Conservation (phyloP, 2,888 invertebrate species). For the Xiphydria camelus region DNA sequence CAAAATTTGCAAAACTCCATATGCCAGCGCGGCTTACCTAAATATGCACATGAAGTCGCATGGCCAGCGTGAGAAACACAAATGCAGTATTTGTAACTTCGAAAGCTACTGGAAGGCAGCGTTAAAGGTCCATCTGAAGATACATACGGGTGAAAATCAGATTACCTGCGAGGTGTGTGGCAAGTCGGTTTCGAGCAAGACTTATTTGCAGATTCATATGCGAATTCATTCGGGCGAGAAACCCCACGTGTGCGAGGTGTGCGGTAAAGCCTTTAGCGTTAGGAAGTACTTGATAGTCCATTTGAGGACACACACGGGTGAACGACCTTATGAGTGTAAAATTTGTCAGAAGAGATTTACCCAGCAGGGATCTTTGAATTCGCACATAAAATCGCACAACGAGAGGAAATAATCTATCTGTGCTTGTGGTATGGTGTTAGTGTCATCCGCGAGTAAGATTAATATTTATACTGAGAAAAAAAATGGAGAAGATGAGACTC, state of each 20-base stretch:
- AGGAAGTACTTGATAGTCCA: conserved; percentile 46
- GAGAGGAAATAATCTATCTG: conserved; percentile 35
- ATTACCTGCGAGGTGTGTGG: conserved; percentile 55
- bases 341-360: conserved; percentile 52
- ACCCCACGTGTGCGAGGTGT: conserved; percentile 45
- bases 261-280: conserved; percentile 47
- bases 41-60: conserved; percentile 63
- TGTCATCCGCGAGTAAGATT: too few species aligned
- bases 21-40: conserved; percentile 61
- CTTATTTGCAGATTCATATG: conserved; percentile 44
- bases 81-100: conserved; percentile 56
- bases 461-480: too few species aligned
- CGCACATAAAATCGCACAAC: conserved; percentile 46
- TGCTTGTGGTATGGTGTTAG: too few species aligned
- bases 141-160: conserved; percentile 57
- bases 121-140: conserved; percentile 56
- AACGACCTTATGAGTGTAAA: conserved; percentile 49
- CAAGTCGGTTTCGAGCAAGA: conserved; percentile 52
- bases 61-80: conserved; percentile 41
- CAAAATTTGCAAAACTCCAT: conserved; percentile 58
- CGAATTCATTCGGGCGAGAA: conserved; percentile 46
- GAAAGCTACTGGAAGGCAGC: conserved; percentile 58
- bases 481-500: too few species aligned
- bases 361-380: conserved; percentile 51
- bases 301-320: conserved; percentile 49